Conservation (phyloP, 1,140 invertebrate species). For the Formica exsecta region DNA sequence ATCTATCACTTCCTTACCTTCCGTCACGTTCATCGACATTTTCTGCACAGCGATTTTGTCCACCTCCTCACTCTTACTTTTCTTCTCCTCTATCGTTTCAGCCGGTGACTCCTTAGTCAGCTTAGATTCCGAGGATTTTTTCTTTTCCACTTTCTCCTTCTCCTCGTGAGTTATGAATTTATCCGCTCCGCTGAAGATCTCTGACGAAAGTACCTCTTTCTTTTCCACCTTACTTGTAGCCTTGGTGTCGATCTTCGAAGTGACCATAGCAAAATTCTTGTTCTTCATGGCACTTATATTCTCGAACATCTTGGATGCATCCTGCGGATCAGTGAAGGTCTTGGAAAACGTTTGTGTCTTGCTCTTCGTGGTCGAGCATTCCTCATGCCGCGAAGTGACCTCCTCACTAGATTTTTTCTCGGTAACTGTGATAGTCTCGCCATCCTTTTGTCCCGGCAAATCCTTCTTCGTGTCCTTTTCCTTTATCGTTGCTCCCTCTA, state of each 20-base stretch:
- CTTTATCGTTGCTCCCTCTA: slow-evolving; percentile 14
- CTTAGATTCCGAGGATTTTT: slow-evolving; percentile 77
- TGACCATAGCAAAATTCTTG: slow-evolving; percentile 69
- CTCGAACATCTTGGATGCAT: slow-evolving; percentile 76
- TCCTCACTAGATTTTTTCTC: slow-evolving; percentile 80
- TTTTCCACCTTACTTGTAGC: slow-evolving; percentile 76
- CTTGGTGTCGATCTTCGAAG: slow-evolving; percentile 81
- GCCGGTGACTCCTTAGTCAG: slow-evolving; percentile 78
- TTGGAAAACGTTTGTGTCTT: slow-evolving; percentile 76
- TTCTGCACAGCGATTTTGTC: slow-evolving; percentile 75
- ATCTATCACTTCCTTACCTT: slow-evolving; percentile 79
- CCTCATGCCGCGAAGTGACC: slow-evolving; percentile 76
- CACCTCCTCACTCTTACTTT: slow-evolving; percentile 73
- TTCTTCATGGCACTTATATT: slow-evolving; percentile 63
- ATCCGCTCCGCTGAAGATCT: slow-evolving; percentile 77
- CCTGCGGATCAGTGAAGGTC: slow-evolving; percentile 73
- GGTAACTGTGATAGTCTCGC: slow-evolving; percentile 70
- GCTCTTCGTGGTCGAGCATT: slow-evolving; percentile 75
- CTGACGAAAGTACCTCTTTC: slow-evolving; percentile 80
- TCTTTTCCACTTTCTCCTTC: slow-evolving; percentile 78
- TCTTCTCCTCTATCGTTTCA: slow-evolving; percentile 78
- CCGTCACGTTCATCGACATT: slow-evolving; percentile 76
- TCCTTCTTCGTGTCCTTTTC: slow-evolving; percentile 69
- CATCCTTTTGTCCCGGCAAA: slow-evolving; percentile 53
- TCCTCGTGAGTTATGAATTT: slow-evolving; percentile 80